Conservation (phyloP, 2,797 vertebrate genomes). For the Lacerta viridis region DNA sequence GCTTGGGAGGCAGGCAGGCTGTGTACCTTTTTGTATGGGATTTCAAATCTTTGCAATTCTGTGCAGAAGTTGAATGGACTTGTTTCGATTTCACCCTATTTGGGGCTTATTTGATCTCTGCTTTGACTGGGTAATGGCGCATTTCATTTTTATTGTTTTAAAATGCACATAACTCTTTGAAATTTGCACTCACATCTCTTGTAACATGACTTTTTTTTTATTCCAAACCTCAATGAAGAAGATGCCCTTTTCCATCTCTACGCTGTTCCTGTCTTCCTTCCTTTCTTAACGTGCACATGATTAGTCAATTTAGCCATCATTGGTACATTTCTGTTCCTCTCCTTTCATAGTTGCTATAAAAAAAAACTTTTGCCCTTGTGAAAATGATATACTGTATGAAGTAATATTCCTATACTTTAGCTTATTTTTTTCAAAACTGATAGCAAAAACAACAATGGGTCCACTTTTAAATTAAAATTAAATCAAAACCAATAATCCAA, state of each 20-base stretch:
- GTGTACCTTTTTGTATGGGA: too few species aligned
- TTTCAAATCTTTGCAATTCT: neutral
- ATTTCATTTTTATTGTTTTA: conserved; percentile 1
- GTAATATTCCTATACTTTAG: neutral
- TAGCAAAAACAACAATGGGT: neutral
- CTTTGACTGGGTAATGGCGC: neutral
- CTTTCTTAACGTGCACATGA: neutral
- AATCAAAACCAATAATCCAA: neutral
- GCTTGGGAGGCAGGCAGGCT: neutral
- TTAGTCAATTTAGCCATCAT: neutral
- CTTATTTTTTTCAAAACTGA: neutral
- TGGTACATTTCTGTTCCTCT: neutral
- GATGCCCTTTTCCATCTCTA: neutral
- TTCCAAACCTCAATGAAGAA: neutral
- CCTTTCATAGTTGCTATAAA: neutral
- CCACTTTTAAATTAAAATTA: neutral
- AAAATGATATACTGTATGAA: neutral
- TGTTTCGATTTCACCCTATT: neutral
- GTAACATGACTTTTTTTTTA: neutral
- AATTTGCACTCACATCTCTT: neutral
- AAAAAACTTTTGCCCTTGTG: neutral
- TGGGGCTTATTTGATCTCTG: neutral
- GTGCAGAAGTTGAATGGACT: neutral
- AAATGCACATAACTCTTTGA: neutral
- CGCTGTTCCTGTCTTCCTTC: too few species aligned